A percentile compares a stretch with the other conserved stretches of the same genome.
Evolutionary conservation across 2,888 invertebrate genomes (phyloP).

Genomic region (Lutraria lutraria): DNA sequence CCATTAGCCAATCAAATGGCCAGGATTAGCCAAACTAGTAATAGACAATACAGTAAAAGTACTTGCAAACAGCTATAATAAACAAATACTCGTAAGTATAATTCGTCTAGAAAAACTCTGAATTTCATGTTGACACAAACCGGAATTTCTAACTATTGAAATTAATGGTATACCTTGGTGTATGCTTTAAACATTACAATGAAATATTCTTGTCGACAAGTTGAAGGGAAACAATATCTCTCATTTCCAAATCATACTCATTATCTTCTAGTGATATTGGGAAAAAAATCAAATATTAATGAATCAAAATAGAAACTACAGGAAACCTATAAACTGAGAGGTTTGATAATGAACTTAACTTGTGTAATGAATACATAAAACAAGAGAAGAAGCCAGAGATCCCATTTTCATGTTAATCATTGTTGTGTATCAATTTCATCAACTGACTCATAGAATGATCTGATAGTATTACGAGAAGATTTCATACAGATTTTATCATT

Average conservation of each 20-base stretch:
- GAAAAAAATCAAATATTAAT: neutral
- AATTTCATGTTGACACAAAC: neutral
- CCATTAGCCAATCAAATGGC: no score
- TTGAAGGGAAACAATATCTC: neutral
- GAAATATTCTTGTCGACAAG: neutral
- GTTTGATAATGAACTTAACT: neutral
- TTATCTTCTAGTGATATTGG: neutral
- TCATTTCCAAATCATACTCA: neutral
- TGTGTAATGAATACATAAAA: neutral
- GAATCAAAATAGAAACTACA: neutral
- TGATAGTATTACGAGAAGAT: neutral
- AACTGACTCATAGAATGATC: neutral
- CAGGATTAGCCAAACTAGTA: no score
- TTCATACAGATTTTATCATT: no score
- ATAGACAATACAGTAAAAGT: no score
- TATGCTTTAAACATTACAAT: neutral
- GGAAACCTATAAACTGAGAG: neutral
- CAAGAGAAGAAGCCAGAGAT: neutral
- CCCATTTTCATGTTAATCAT: neutral
- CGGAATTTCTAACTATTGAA: neutral
- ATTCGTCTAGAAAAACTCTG: no score
- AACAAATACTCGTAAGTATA: no score
- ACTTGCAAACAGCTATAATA: no score
- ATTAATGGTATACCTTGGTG: neutral
- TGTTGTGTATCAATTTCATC: neutral